A percentile compares a stretch with the other conserved stretches of the same genome.
Conservation (phyloP, 1,140 invertebrate genomes). For the Trissolcus basalis region DNA sequence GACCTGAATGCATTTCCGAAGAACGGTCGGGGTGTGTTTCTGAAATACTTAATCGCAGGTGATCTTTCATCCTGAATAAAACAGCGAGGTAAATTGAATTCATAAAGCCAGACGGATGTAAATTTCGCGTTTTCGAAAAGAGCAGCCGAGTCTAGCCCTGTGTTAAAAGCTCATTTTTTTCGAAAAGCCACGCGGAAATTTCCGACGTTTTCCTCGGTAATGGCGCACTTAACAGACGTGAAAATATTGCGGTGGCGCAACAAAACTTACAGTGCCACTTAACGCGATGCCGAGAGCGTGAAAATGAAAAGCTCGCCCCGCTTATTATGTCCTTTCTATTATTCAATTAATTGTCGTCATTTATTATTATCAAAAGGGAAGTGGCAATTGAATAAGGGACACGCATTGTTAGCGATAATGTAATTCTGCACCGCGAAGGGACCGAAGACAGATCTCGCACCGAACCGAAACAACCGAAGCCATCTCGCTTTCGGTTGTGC, state of each 20-base stretch:
- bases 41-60: conserved; percentile 8
- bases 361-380: conserved; percentile 63
- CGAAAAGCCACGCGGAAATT: conserved; percentile 43
- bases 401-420: conserved; percentile 64
- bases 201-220: conserved; percentile 51
- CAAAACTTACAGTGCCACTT: conserved; percentile 60
- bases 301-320: conserved; percentile 60
- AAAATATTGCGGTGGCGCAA: conserved; percentile 63
- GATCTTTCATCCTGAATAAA: conserved; percentile 33
- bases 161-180: conserved; percentile 57
- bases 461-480: conserved; percentile 47
- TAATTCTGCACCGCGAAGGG: conserved; percentile 40
- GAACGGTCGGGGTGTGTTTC: conserved; percentile 13
- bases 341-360: conserved; percentile 70
- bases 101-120: conserved; percentile 22
- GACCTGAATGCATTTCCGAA: conserved; percentile 13
- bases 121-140: conserved; percentile 52
- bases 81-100: neutral
- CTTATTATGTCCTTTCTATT: conserved; percentile 69
- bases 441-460: conserved; percentile 37
- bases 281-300: conserved; percentile 43
- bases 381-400: conserved; percentile 63
- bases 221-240: conserved; percentile 61
- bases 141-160: conserved; percentile 13
- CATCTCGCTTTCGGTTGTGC: conserved; percentile 33